These are phyloP conservation scores for Lates calcarifer DNA, from an alignment of 2,113 vertebrate genomes.

Conservation along the genomic window DNA sequence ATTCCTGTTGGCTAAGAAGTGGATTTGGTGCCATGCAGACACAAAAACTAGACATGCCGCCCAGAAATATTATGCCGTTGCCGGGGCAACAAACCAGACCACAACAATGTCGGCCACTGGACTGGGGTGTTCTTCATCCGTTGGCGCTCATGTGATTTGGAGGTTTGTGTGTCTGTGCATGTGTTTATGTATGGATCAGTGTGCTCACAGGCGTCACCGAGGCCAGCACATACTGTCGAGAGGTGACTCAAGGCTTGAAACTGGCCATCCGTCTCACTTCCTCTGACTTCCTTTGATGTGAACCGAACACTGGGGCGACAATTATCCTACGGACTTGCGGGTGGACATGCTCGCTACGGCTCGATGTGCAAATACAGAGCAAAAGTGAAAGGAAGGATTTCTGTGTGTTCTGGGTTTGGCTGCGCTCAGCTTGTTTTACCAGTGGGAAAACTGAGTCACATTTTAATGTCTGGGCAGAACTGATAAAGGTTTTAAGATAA, in stretches of 20 bases:
- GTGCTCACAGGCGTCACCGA: neutral
- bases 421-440: conserved; percentile 13
- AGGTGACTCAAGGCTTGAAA: conserved; percentile 14
- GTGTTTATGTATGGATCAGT: conserved; percentile 24
- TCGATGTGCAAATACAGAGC: conserved; percentile 5
- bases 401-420: conserved; percentile 19
- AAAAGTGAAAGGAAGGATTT: conserved; percentile 20
- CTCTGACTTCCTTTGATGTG: conserved; percentile 20
- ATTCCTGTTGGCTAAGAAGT: conserved; percentile 57
- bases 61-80: conserved; percentile 70
- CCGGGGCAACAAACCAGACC: conserved; percentile 57
- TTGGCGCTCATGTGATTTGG: conserved; percentile 40
- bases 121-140: conserved; percentile 25
- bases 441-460: neutral
- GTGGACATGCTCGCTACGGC: neutral
- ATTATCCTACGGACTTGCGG: neutral
- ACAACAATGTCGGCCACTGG: conserved; percentile 61
- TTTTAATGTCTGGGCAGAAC: conserved; percentile 1
- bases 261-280: conserved; percentile 6
- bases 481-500: neutral
- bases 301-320: neutral
- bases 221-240: neutral
- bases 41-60: conserved; percentile 60
- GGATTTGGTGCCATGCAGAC: conserved; percentile 60
- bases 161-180: neutral